Base-by-base conservation (phyloP, 2,797 vertebrate species). In the Salarias fasciatus region DNA sequence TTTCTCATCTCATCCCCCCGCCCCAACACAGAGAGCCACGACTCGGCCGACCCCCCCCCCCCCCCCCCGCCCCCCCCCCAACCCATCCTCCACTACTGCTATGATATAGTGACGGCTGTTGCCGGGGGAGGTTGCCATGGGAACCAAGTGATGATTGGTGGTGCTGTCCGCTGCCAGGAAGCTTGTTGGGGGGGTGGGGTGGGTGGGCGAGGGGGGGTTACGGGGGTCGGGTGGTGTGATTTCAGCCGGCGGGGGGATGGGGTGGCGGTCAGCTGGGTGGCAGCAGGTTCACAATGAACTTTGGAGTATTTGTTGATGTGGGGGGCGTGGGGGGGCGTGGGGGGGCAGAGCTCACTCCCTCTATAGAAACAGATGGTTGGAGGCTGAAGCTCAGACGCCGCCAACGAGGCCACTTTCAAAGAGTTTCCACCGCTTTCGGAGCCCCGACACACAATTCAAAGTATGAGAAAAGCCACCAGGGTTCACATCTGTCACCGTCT, bases 91-190 rank as follows among this genome's bases (percentile, higher is more conserved):
- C n/a, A 11, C 79, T 67, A 64, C 69, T 11, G 93, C 93, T 94
- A 95, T 92, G 95, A 95, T 90, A 95, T 91, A 95, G 93, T 88
- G 95, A 93, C 88, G 95, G 94, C 90, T 94, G 95, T 95, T 92
- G 95, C 95, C 85, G 93, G 93, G 89, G 77, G 93, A 95, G 86
- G 94, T 95, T 95, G 92, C 94, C 83, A 96, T 94, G 92, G 95
- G 89, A 94, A 95, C 94, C 93, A 89, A 91, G 88, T 94, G 93
- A 93, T 95, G 95, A 92, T 94, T 91, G 94, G 93, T 93, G 67
- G 91, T 90, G 94, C 90, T 94, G 93, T 95, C 92, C 79, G 77
- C 94, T 92, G 90, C 93, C 94, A 91, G 94, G 92, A 91, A 94
- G 93, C 92, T 94, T 91, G 82, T 80, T 67, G 88, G 94, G 93